A percentile compares a stretch with the other conserved stretches of the same genome.
Conservation (phyloP, 2,113 vertebrate species). For the Actinemys pallida region DNA sequence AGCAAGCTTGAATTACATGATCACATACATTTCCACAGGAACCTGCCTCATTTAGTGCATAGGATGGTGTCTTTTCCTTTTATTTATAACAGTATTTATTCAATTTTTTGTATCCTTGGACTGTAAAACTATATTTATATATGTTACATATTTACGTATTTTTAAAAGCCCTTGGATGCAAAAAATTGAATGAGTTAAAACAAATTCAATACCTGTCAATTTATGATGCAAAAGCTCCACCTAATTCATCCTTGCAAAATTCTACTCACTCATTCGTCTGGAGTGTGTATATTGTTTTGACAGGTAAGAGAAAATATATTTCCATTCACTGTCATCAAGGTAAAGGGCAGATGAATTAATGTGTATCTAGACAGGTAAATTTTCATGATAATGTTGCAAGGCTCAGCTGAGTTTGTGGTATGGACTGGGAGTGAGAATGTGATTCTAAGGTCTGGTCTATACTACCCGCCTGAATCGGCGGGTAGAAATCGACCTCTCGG, state of each 20-base stretch:
- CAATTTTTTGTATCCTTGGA: neutral
- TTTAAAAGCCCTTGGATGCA: neutral
- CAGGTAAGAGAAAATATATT: conserved; percentile 7
- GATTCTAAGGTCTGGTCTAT: neutral
- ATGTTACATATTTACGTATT: neutral
- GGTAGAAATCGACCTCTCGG: too few species aligned
- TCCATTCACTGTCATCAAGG: neutral
- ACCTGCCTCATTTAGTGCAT: neutral
- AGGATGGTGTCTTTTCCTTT: neutral
- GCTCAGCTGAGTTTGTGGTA: neutral
- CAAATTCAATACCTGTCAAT: neutral
- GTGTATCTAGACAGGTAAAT: neutral
- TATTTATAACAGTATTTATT: neutral
- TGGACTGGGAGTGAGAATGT: neutral
- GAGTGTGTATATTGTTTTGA: neutral
- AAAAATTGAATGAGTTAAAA: neutral
- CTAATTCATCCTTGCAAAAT: neutral
- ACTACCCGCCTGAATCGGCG: too few species aligned
- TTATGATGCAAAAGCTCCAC: neutral
- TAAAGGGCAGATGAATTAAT: neutral
- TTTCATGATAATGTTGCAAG: neutral
- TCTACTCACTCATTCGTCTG: conserved; percentile 6
- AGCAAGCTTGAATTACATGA: neutral
- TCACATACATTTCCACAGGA: neutral
- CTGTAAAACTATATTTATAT: neutral